Evolutionary conservation across 2,797 vertebrate species (phyloP), one percentile per base, ranked within the genome.

Genomic region (Alca torda): DNA sequence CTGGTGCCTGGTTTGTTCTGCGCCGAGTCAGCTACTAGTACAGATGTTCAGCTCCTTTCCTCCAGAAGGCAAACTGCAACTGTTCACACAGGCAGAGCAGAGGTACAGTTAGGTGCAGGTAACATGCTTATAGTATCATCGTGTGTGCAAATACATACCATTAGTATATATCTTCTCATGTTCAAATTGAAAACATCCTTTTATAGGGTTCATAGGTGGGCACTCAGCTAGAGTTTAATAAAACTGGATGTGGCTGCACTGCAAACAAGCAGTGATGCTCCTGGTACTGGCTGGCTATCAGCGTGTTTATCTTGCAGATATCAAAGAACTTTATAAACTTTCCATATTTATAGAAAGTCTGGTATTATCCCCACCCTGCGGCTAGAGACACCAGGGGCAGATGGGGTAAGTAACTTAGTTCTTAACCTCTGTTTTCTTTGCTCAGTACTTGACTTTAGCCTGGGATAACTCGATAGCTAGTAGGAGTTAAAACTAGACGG

Each of bases 11-110:
- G 11, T 70, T 69, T 69, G 63, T 69, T 83, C 39, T 83, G 64
- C 5, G 1, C 6, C 0, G 0, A 53, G 68, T 39, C 15, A 19
- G 12, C 70, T 37, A 48, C 25, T 28, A 15, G 14, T 28, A 18
- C 24, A 17, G 33, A 12, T 25, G 17, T 77, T 74, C 39, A 51
- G 3, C 39, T 81, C 8, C 4, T 41, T 41, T 88, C 25, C 5
- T 57, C 11, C 39, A 28, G 16, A 68, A 82, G 20, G 18, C 16
- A 9, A 24, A 6, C 26, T 57, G 43, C 24, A 46, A 4, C 35
- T 43, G 35, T 30, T 45, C 1, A 1, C 33, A 11, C 8, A 23
- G 67, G 50, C 10, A 70, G 43, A 25, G 64, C 4, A 23, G 48
- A 77, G 67, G 11, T 28, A 17, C 0, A 1, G 20, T 41, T 37